These are phyloP conservation scores for Rhingia rostrata DNA, from an alignment of 2,888 invertebrate genomes.

Conservation along the genomic window DNA sequence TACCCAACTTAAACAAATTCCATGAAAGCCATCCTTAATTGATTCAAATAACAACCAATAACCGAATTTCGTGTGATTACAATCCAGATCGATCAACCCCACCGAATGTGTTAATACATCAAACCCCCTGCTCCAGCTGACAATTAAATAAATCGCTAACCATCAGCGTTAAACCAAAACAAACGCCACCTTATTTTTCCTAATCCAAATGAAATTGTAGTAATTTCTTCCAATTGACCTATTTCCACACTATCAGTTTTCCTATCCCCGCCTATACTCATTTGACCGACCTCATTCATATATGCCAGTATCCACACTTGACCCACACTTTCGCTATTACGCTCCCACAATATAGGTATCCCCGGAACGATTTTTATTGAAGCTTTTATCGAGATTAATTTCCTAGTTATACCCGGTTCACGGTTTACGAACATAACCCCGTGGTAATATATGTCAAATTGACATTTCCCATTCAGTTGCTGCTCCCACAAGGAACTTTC, in stretches of 20 bases:
- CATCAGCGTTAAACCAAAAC: slow-evolving; percentile 24
- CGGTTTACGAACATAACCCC: slow-evolving; percentile 22
- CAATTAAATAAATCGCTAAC: slow-evolving; percentile 46
- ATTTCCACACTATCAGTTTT: slow-evolving; percentile 39
- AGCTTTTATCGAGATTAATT: slow-evolving; percentile 73
- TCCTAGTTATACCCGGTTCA: slow-evolving; percentile 14
- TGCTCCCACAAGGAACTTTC: neutral
- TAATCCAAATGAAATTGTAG: slow-evolving; percentile 44
- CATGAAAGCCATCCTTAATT: neutral
- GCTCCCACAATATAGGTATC: slow-evolving; percentile 50
- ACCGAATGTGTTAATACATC: slow-evolving; percentile 48
- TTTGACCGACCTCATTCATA: slow-evolving; percentile 20
- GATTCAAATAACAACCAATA: neutral
- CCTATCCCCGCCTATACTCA: slow-evolving; percentile 2
- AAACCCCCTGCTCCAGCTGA: slow-evolving; percentile 4
- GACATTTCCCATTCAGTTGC: neutral
- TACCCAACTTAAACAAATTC: no score
- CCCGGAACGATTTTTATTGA: slow-evolving; percentile 58
- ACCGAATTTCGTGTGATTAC: neutral
- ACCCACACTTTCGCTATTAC: slow-evolving; percentile 30
- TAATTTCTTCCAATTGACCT: slow-evolving; percentile 68
- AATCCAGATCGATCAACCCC: slow-evolving; percentile 35
- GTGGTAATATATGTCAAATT: slow-evolving; percentile 2
- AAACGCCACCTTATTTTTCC: slow-evolving; percentile 24
- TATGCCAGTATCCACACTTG: neutral